A percentile compares a stretch with the other conserved stretches of the same genome.
Evolutionary conservation across 2,113 vertebrate species (phyloP).

Genomic region (Perccottus glenii): DNA sequence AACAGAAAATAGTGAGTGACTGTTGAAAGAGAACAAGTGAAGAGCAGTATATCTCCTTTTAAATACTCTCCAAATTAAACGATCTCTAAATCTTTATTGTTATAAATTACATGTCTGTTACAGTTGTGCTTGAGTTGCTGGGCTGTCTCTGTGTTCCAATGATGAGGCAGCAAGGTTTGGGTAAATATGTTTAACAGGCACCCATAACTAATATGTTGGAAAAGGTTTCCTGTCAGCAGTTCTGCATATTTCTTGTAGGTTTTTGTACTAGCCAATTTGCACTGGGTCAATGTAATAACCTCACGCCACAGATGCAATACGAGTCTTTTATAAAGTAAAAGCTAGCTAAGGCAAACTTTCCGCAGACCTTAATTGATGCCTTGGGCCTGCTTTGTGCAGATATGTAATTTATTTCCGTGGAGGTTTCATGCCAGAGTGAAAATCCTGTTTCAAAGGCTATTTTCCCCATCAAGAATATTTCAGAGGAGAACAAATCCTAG

Average conservation of each 20-base stretch:
- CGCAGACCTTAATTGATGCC: constrained; percentile 6
- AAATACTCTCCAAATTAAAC: neutral
- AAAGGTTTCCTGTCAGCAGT: too few relatives aligned
- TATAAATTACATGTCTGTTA: too few relatives aligned
- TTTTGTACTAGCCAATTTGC: too few relatives aligned
- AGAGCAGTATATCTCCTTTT: constrained; percentile 13
- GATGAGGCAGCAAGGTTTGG: too few relatives aligned
- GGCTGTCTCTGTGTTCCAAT: too few relatives aligned
- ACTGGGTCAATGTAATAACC: too few relatives aligned
- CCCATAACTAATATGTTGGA: too few relatives aligned
- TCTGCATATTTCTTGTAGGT: too few relatives aligned
- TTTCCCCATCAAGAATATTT: constrained; percentile 38
- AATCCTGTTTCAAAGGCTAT: constrained; percentile 31
- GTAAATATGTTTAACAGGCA: too few relatives aligned
- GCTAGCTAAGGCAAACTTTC: constrained; percentile 25
- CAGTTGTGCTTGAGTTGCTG: too few relatives aligned
- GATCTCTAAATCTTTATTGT: too few relatives aligned
- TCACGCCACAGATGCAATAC: too few relatives aligned
- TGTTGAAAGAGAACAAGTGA: constrained; percentile 10
- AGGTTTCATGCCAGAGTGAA: constrained; percentile 15
- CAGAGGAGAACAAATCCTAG: constrained; percentile 42
- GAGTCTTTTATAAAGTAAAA: neutral
- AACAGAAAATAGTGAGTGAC: neutral
- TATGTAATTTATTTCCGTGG: constrained; percentile 40
- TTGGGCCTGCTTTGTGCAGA: constrained; percentile 47